These are phyloP conservation scores for Musca vetustissima DNA, from an alignment of 1,140 invertebrate genomes.

Conservation along the genomic window DNA sequence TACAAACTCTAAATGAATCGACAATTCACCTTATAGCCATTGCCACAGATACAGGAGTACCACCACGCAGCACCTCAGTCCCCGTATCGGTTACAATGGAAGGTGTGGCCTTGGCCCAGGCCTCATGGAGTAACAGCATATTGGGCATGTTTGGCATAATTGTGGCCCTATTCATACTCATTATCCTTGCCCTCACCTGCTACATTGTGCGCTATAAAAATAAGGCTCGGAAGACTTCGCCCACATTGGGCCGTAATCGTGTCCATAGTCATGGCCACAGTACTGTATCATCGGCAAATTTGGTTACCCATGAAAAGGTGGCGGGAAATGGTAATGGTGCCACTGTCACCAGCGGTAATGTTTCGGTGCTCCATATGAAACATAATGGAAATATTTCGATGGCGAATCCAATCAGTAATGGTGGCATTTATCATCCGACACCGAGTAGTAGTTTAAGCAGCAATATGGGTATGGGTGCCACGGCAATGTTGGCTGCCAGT, in stretches of 20 bases:
- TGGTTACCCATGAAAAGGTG: constrained; percentile 52
- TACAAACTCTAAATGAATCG: constrained; percentile 59
- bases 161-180: constrained; percentile 45
- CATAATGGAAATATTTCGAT: constrained; percentile 48
- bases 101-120: constrained; percentile 44
- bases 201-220: constrained; percentile 50
- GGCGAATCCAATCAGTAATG: constrained; percentile 51
- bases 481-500: constrained; percentile 56
- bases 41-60: constrained; percentile 69
- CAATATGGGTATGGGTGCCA: constrained; percentile 59
- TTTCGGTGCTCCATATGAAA: constrained; percentile 52
- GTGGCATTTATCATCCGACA: constrained; percentile 36
- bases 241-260: constrained; percentile 42
- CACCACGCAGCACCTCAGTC: constrained; percentile 50
- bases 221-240: constrained; percentile 40
- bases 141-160: constrained; percentile 50
- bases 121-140: constrained; percentile 44
- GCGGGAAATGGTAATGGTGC: constrained; percentile 41
- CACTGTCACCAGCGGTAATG: constrained; percentile 40
- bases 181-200: constrained; percentile 48
- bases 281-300: constrained; percentile 48
- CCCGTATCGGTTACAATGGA: constrained; percentile 53
- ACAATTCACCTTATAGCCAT: constrained; percentile 74
- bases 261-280: constrained; percentile 53
- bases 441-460: constrained; percentile 54